Evolutionary conservation across 2,888 invertebrate species (phyloP).

Genomic region (Furcula furcula): DNA sequence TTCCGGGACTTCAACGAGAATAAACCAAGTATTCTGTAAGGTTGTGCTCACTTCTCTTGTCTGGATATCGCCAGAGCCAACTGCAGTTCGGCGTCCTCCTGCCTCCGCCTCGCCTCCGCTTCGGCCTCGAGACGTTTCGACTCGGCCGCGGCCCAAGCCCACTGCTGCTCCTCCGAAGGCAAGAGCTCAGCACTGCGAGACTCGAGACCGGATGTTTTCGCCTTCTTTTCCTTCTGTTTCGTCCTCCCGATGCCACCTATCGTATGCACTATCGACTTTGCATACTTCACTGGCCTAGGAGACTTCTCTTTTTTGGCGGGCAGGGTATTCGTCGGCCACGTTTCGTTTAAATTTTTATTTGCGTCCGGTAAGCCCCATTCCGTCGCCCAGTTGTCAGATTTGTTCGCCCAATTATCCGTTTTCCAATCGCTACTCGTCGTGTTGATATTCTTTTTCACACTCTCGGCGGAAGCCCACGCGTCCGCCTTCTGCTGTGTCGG

Average conservation of each 20-base stretch:
- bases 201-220: constrained; percentile 32
- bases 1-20: background rate
- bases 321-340: constrained; percentile 67
- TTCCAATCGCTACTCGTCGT: constrained; percentile 44
- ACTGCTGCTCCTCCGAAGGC: constrained; percentile 85
- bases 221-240: constrained; percentile 63
- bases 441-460: constrained; percentile 33
- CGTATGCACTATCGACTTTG: constrained; percentile 69
- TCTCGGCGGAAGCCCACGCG: constrained; percentile 36
- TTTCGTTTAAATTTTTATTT: constrained; percentile 67
- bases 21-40: background rate
- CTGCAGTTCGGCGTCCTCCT: constrained; percentile 88
- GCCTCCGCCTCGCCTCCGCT: constrained; percentile 79
- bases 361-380: constrained; percentile 51
- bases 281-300: constrained; percentile 72
- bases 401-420: constrained; percentile 56
- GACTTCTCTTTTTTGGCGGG: constrained; percentile 74
- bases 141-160: constrained; percentile 88
- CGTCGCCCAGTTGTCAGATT: constrained; percentile 54
- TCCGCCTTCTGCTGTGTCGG: constrained; percentile 27
- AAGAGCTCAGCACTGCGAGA: constrained; percentile 44
- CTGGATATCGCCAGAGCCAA: constrained; percentile 86
- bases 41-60: constrained; percentile 58
- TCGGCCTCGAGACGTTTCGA: constrained; percentile 84
- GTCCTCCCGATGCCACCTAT: constrained; percentile 71